phyloP scores from a whole-genome alignment of 2,888 invertebrate genomes.

The Entomobrya multifasciata region DNA sequence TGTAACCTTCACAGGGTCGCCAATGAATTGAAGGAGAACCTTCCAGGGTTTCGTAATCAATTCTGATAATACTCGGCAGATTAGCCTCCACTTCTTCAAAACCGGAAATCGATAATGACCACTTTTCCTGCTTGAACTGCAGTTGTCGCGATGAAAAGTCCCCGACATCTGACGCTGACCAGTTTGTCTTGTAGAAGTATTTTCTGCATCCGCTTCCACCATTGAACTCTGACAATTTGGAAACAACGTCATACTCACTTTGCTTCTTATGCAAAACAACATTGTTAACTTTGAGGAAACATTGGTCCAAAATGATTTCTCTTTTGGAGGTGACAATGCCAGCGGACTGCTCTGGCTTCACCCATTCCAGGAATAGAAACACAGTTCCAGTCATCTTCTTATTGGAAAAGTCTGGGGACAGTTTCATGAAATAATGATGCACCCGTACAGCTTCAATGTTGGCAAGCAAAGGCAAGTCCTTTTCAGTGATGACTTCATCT shows the following conservation, averaged over 20 bases:
- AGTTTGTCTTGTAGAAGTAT: slow-evolving; percentile 51
- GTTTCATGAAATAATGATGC: slow-evolving; percentile 79
- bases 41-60: slow-evolving; percentile 78
- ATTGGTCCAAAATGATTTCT: slow-evolving; percentile 76
- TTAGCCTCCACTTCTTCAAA: slow-evolving; percentile 64
- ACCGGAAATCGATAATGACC: slow-evolving; percentile 78
- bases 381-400: slow-evolving; percentile 75
- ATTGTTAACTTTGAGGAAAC: slow-evolving; percentile 67
- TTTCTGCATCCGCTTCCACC: slow-evolving; percentile 23
- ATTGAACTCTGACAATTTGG: not conserved
- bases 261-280: slow-evolving; percentile 54
- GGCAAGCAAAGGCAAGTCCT: slow-evolving; percentile 78
- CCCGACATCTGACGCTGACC: slow-evolving; percentile 17
- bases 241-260: not conserved
- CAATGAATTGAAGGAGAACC: slow-evolving; percentile 77
- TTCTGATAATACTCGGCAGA: slow-evolving; percentile 72
- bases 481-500: slow-evolving; percentile 66
- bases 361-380: slow-evolving; percentile 77
- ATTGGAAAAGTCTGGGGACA: slow-evolving; percentile 76
- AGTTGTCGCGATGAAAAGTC: slow-evolving; percentile 36
- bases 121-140: slow-evolving; percentile 75
- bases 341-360: too few species aligned
- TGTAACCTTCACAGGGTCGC: slow-evolving; percentile 67
- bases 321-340: too few species aligned
- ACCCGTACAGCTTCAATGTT: slow-evolving; percentile 79